Evolutionary conservation across 2,888 invertebrate genomes (phyloP).

Genomic region (Himalopsyche kuldschensis): DNA sequence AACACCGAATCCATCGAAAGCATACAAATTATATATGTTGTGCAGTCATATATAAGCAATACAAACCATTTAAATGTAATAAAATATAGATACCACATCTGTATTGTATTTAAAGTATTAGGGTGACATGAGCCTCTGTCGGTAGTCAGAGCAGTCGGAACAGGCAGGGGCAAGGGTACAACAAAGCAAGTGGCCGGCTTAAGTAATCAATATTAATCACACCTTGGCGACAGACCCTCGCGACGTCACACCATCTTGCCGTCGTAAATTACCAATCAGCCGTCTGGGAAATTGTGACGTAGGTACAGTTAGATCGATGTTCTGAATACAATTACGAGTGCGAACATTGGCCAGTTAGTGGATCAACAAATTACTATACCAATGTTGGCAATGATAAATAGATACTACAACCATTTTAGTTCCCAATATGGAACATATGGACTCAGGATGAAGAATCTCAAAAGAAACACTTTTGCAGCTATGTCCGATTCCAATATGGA

Average conservation of each 20-base stretch:
- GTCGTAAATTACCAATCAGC: background rate
- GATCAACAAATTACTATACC: background rate
- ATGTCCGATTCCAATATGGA: too few relatives aligned
- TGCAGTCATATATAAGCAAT: too few relatives aligned
- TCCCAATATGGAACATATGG: too few relatives aligned
- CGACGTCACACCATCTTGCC: background rate
- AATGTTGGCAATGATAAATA: too few relatives aligned
- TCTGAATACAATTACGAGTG: background rate
- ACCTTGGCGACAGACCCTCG: background rate
- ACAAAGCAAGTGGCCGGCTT: background rate
- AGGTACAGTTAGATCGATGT: background rate
- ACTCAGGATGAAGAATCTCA: too few relatives aligned
- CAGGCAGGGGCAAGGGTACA: background rate
- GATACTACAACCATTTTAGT: too few relatives aligned
- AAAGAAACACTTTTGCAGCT: too few relatives aligned
- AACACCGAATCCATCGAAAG: too few relatives aligned
- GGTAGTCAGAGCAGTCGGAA: background rate
- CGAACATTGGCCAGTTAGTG: background rate
- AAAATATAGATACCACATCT: too few relatives aligned
- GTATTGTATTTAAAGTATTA: background rate
- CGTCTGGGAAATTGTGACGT: background rate
- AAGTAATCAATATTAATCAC: background rate
- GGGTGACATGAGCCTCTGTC: background rate
- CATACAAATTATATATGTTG: too few relatives aligned
- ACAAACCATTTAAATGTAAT: too few relatives aligned